phyloP scores from a whole-genome alignment of 2,797 vertebrate species.

The Chloroceryle amazona region DNA sequence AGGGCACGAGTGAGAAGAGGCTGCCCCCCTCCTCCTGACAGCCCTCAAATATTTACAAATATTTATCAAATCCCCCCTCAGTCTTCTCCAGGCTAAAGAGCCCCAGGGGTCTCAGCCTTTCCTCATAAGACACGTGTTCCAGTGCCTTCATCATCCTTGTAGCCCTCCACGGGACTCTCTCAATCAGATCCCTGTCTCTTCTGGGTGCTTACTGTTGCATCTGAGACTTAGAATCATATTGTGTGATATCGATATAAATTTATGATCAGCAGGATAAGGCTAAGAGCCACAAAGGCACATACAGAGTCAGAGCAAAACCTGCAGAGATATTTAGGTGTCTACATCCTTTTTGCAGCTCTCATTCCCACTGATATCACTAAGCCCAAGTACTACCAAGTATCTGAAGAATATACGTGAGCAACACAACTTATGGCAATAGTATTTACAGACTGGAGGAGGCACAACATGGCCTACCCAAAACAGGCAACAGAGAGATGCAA shows the following conservation, averaged over 20 bases:
- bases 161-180: no score
- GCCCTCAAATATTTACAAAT: no score
- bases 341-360: background rate
- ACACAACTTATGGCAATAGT: background rate
- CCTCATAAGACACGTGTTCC: no score
- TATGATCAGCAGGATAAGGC: background rate
- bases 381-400: background rate
- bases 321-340: background rate
- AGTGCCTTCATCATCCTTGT: no score
- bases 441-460: background rate
- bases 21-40: no score
- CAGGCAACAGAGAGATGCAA: background rate
- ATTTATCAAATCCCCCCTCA: no score
- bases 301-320: background rate
- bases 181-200: no score
- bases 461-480: background rate
- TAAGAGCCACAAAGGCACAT: background rate
- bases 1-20: no score
- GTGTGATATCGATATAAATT: background rate
- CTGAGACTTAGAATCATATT: background rate
- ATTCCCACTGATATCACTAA: background rate
- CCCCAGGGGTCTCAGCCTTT: no score
- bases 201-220: background rate
- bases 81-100: no score
- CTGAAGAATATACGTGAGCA: background rate